phyloP scores from a whole-genome alignment of 2,888 invertebrate species.

The Alcis repandata region DNA sequence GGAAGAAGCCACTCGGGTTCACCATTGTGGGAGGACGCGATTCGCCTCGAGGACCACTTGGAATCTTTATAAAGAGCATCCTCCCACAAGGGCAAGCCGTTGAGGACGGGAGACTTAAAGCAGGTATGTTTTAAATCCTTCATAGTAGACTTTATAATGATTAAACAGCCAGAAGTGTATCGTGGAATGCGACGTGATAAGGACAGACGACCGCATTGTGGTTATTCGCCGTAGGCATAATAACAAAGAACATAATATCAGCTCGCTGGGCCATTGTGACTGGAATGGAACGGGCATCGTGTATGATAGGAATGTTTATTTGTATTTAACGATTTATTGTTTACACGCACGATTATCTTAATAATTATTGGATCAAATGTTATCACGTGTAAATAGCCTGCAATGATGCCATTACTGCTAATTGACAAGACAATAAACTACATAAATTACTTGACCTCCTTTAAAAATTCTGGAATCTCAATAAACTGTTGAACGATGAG shows the following conservation, averaged over 20 bases:
- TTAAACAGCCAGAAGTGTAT: conserved; percentile 42
- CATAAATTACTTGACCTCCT: conserved; percentile 4
- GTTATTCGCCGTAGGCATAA: conserved; percentile 60
- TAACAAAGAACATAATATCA: conserved; percentile 58
- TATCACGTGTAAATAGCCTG: conserved; percentile 28
- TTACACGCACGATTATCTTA: conserved; percentile 39
- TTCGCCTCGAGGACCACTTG: conserved; percentile 93
- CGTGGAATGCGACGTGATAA: conserved; percentile 70
- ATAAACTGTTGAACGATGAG: background rate
- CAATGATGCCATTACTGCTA: conserved; percentile 13
- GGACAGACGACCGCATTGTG: conserved; percentile 63
- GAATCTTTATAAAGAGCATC: conserved; percentile 95
- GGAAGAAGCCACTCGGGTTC: conserved; percentile 95
- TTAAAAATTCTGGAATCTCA: background rate
- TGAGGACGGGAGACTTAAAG: conserved; percentile 93
- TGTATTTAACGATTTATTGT: conserved; percentile 45
- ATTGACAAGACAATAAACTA: conserved; percentile 4
- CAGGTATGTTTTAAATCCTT: conserved; percentile 85
- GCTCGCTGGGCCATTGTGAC: conserved; percentile 55
- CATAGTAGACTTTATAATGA: conserved; percentile 2
- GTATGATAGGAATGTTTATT: conserved; percentile 57
- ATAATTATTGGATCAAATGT: conserved; percentile 38
- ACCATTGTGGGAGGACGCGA: conserved; percentile 96
- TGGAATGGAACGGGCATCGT: conserved; percentile 52
- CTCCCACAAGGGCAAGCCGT: conserved; percentile 93